Evolutionary conservation across 2,888 invertebrate species (phyloP).

Genomic region (Chesias legatella): DNA sequence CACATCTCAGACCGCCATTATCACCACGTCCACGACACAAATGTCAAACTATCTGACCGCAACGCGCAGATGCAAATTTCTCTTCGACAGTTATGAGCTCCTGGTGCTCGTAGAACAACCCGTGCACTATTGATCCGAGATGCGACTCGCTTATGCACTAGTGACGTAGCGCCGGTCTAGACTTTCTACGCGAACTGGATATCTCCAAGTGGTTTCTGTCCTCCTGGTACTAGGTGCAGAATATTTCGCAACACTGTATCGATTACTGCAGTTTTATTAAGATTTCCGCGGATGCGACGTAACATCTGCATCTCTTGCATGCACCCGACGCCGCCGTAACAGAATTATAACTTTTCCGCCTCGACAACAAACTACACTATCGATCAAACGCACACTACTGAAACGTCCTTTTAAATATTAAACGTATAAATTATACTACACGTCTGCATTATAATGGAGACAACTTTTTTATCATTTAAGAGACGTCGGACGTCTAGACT

Average conservation of each 20-base stretch:
- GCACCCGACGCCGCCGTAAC: too few relatives aligned
- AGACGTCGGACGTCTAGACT: too few relatives aligned
- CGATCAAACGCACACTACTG: too few relatives aligned
- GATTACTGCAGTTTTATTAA: conserved; percentile 2
- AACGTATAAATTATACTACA: too few relatives aligned
- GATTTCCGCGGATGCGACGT: conserved; percentile 5
- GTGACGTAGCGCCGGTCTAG: conserved; percentile 14
- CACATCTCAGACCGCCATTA: neutral
- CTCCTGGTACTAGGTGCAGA: conserved; percentile 12
- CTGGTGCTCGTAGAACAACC: conserved; percentile 32
- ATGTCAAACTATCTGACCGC: conserved; percentile 10
- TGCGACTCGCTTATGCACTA: conserved; percentile 2
- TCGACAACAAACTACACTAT: too few relatives aligned
- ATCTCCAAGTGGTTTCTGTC: conserved; percentile 4
- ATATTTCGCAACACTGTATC: conserved; percentile 5
- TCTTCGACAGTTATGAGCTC: conserved; percentile 29
- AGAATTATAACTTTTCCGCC: too few relatives aligned
- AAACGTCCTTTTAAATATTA: too few relatives aligned
- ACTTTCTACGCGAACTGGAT: conserved; percentile 16
- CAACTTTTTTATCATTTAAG: too few relatives aligned
- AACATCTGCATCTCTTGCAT: neutral
- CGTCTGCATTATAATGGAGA: too few relatives aligned
- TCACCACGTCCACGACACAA: neutral
- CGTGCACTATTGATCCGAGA: conserved; percentile 28
- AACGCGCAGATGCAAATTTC: conserved; percentile 10